phyloP scores from a whole-genome alignment of 2,888 invertebrate species.

The Ormyrus thymus region DNA sequence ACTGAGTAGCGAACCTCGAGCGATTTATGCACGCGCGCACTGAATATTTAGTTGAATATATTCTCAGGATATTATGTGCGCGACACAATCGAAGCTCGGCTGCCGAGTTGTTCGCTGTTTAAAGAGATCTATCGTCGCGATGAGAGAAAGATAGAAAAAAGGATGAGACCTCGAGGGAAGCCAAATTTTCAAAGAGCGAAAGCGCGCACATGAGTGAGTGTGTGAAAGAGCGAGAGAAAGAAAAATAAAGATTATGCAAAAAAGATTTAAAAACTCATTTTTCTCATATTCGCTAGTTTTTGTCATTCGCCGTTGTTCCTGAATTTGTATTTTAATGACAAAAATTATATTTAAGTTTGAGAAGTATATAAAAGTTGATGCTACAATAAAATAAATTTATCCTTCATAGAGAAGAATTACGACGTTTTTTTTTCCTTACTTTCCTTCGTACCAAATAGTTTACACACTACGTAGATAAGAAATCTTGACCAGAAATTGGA shows the following conservation, averaged over 20 bases:
- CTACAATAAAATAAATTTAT: conserved; percentile 57
- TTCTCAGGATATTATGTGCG: conserved; percentile 52
- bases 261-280: conserved; percentile 22
- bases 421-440: too few relatives aligned
- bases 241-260: conserved; percentile 39
- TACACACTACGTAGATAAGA: too few relatives aligned
- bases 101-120: conserved; percentile 46
- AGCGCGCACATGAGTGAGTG: conserved; percentile 28
- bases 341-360: conserved; percentile 57
- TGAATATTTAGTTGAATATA: conserved; percentile 48
- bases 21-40: not conserved
- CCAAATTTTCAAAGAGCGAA: not conserved
- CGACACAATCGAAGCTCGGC: conserved; percentile 42
- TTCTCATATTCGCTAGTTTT: conserved; percentile 56
- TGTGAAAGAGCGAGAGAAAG: conserved; percentile 42
- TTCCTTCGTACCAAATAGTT: too few relatives aligned
- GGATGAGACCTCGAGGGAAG: not conserved
- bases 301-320: conserved; percentile 56
- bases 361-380: conserved; percentile 57
- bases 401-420: not conserved
- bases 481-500: too few relatives aligned
- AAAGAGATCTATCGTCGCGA: conserved; percentile 23
- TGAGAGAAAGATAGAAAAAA: conserved; percentile 21
- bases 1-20: not conserved
- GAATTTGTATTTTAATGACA: conserved; percentile 57